Evolutionary conservation across 2,113 vertebrate species (phyloP).

Genomic region (Coptodon rendalli): DNA sequence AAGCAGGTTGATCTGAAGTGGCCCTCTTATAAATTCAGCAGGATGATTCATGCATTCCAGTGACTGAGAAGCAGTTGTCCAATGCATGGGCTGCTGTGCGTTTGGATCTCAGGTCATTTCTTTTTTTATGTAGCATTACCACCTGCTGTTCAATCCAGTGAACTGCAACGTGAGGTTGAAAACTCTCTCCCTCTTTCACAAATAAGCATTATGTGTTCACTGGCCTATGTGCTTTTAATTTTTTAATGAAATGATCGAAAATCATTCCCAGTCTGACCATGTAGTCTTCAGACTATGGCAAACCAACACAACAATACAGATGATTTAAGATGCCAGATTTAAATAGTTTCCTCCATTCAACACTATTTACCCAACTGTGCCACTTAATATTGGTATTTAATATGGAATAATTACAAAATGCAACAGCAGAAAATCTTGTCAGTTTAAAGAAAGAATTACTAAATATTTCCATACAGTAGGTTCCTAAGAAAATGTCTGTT

Average conservation of each 20-base stretch:
- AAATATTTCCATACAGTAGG: neutral
- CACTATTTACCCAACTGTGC: neutral
- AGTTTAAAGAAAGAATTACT: neutral
- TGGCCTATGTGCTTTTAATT: neutral
- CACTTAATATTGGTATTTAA: neutral
- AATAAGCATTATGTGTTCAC: neutral
- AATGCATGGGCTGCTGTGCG: neutral
- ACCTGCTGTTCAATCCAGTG: neutral
- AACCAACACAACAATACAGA: neutral
- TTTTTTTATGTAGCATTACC: neutral
- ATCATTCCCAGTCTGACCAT: neutral
- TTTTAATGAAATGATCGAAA: neutral
- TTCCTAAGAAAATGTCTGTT: neutral
- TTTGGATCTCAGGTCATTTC: neutral
- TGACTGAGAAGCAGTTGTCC: neutral
- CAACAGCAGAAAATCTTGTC: neutral
- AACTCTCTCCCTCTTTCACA: neutral
- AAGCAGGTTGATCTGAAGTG: neutral
- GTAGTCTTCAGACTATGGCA: neutral
- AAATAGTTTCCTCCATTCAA: neutral
- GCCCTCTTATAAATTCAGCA: neutral
- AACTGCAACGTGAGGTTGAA: neutral
- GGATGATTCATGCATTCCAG: neutral
- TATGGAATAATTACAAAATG: neutral
- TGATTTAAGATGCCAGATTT: neutral